phyloP scores from a whole-genome alignment of 2,888 invertebrate genomes.

The Peribatodes rhomboidaria region DNA sequence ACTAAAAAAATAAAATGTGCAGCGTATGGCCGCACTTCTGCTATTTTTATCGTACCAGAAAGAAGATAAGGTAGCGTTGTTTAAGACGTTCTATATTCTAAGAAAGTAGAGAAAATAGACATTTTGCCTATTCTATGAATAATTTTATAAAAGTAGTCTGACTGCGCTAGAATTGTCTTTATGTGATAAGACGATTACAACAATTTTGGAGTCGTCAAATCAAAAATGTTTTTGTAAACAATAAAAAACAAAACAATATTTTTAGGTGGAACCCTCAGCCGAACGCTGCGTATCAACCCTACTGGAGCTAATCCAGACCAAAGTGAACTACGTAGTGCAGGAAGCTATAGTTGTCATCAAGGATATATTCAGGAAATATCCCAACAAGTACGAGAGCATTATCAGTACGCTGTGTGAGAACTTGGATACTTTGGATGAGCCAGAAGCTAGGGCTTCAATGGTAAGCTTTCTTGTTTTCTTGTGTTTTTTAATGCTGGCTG shows the following conservation, averaged over 20 bases:
- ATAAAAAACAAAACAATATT: background rate
- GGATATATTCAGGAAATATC: conserved; percentile 98
- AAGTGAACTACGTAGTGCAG: conserved; percentile 99
- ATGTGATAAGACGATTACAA: no score
- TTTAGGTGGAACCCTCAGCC: conserved; percentile 95
- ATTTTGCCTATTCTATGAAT: no score
- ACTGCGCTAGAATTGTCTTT: no score
- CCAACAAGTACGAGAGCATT: conserved; percentile 99
- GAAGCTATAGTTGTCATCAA: conserved; percentile 99
- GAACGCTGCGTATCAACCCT: conserved; percentile 99
- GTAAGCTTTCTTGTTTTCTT: conserved; percentile 74
- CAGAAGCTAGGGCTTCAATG: conserved; percentile 99
- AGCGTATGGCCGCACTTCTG: no score
- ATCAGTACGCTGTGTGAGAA: conserved; percentile 99
- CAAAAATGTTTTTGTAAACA: background rate
- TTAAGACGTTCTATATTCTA: no score
- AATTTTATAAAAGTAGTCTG: no score
- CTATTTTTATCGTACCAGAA: no score
- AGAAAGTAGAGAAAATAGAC: no score
- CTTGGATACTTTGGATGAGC: conserved; percentile 98
- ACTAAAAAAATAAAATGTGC: no score
- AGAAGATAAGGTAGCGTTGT: no score
- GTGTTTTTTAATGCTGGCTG: no score
- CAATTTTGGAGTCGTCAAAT: no score
- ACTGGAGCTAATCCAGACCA: conserved; percentile 99